Evolutionary conservation across 35 echinoderm and acorn worm species (phyloP), one percentile per base, ranked within the genome.

Genomic region (Lytechinus variegatus): DNA sequence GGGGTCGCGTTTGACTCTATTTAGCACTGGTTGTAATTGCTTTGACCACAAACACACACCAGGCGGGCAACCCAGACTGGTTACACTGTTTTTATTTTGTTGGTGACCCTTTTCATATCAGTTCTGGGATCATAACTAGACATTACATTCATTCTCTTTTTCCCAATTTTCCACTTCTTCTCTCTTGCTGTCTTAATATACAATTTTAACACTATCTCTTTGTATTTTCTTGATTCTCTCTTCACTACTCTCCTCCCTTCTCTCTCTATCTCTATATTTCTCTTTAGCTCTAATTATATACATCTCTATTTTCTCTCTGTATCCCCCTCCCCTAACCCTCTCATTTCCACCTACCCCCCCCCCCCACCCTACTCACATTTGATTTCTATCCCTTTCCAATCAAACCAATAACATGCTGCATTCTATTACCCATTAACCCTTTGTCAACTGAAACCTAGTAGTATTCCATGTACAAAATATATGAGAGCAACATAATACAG

Each of bases 11-110:
- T 53, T 53, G 28, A 89, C 87, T 89, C 87, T 24, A 27, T 89
- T 52, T 53, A 89, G 11, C n/a, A n/a, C n/a, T n/a, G n/a, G n/a
- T n/a, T n/a, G n/a, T 89, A 89, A 89, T 89, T 89, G 87, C 8
- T 29, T 29, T 29, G 28, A 89, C 87, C 87, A 89, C 52, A 89
- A 89, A 89, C 52, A 44, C 13, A 19, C 27, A 19, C 52, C 28
- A 89, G 87, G 87, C 12, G 87, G 87, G 52, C 14, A 71, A 71
- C 16, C 61, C 61, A 71, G 61, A 19, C 61, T 6, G 14, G 61
- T 71, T 19, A 71, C 61, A 21, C 14, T 71, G 24, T 71, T 71
- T 21, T 19, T 71, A 56, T 56, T 56, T 11, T 56, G 55, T 56
- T 56, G 61, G 61, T 71, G 61, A 14, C 61, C 61, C 61, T 71